These are phyloP conservation scores for Epsilonema sp. DNA, from an alignment of 2,888 invertebrate genomes.

Conservation along the genomic window DNA sequence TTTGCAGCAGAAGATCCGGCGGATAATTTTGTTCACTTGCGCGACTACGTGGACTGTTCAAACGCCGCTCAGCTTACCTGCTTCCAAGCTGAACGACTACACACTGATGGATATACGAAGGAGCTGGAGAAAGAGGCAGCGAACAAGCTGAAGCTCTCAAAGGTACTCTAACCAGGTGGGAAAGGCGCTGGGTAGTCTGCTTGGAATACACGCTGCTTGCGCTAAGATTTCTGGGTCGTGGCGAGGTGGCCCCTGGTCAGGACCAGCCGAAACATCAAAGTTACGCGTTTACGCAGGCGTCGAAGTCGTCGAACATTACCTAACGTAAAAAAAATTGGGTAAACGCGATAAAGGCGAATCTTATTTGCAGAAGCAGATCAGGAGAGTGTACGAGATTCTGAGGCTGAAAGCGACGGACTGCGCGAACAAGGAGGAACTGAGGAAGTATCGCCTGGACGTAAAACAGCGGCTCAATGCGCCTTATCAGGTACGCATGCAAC, in stretches of 20 bases:
- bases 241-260: no score
- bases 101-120: constrained; percentile 49
- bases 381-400: constrained; percentile 70
- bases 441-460: constrained; percentile 52
- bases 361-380: constrained; percentile 46
- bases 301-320: no score
- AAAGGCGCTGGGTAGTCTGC: no score
- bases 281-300: no score
- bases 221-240: no score
- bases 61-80: constrained; percentile 50
- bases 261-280: no score
- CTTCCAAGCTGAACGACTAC: constrained; percentile 39
- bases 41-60: constrained; percentile 67
- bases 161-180: no score
- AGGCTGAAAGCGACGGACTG: constrained; percentile 50
- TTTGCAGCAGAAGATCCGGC: constrained; percentile 85
- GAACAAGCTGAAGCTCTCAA: constrained; percentile 45
- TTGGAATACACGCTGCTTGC: no score
- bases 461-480: constrained; percentile 63
- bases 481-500: constrained; percentile 48
- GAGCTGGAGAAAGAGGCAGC: constrained; percentile 57
- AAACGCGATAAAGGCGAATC: no score
- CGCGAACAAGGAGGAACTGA: constrained; percentile 47
- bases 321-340: no score
- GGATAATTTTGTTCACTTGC: constrained; percentile 60